Percentiles rank a stretch among this genome's conserved stretches.
These are phyloP conservation scores for Mormyrops attenuatus DNA, from an alignment of 2,797 vertebrate genomes.

Conservation along the genomic window DNA sequence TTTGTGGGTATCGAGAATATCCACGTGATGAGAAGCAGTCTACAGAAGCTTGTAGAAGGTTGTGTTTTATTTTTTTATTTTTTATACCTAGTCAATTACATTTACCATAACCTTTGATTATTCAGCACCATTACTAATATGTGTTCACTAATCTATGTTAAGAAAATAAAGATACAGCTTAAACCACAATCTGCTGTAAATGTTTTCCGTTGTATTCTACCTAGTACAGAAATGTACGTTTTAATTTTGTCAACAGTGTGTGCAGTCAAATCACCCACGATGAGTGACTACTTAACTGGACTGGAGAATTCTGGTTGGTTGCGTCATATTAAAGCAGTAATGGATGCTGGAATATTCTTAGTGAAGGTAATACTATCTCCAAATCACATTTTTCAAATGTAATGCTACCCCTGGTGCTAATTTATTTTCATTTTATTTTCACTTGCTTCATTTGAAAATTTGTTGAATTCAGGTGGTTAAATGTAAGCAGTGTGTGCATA, in stretches of 20 bases:
- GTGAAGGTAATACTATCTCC: slow-evolving; percentile 56
- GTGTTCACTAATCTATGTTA: neutral
- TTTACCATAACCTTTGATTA: neutral
- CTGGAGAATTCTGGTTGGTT: slow-evolving; percentile 74
- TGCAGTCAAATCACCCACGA: slow-evolving; percentile 66
- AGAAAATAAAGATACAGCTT: neutral
- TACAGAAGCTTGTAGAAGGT: slow-evolving; percentile 75
- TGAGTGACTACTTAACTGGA: slow-evolving; percentile 72
- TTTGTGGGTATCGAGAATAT: slow-evolving; percentile 78
- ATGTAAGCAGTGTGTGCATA: neutral
- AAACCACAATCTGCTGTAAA: neutral
- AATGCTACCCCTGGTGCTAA: neutral
- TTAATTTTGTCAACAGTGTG: slow-evolving; percentile 53
- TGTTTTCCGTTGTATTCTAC: neutral
- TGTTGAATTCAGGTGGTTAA: neutral
- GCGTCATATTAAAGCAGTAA: slow-evolving; percentile 71
- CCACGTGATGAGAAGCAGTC: slow-evolving; percentile 71
- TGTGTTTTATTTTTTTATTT: neutral
- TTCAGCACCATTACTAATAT: neutral
- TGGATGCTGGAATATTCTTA: slow-evolving; percentile 70
- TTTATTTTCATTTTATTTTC: neutral
- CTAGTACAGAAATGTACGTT: neutral
- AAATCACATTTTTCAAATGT: neutral
- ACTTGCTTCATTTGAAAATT: neutral
- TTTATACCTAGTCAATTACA: neutral